phyloP scores from a whole-genome alignment of 2,888 invertebrate genomes.

The Drosophila eohydei region DNA sequence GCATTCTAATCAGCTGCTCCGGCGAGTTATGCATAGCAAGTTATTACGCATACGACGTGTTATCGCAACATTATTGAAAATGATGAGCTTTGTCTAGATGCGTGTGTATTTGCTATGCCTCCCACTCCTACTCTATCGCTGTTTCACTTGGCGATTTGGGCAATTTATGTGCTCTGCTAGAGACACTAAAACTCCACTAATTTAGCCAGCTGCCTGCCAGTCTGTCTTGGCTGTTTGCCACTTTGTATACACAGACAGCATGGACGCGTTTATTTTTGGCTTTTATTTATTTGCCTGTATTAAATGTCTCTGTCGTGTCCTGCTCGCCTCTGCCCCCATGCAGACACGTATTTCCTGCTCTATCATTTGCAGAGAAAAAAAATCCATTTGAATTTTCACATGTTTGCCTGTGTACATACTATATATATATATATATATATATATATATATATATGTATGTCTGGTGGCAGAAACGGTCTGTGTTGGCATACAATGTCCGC shows the following conservation, averaged over 20 bases:
- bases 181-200: conserved; percentile 72
- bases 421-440: not conserved
- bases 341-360: conserved; percentile 24
- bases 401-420: conserved; percentile 13
- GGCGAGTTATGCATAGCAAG: conserved; percentile 44
- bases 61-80: conserved; percentile 71
- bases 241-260: conserved; percentile 46
- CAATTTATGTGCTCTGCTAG: conserved; percentile 63
- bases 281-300: conserved; percentile 75
- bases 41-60: conserved; percentile 67
- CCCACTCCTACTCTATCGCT: not conserved
- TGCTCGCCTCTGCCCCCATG: not conserved
- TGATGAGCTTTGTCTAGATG: conserved; percentile 50
- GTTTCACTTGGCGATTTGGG: conserved; percentile 5
- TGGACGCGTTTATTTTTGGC: conserved; percentile 58
- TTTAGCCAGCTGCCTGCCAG: conserved; percentile 45
- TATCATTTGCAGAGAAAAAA: conserved; percentile 53
- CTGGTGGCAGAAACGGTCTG: conserved; percentile 6
- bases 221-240: conserved; percentile 45
- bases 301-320: conserved; percentile 60
- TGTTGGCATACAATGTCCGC: conserved; percentile 33
- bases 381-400: conserved; percentile 56
- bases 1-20: conserved; percentile 50
- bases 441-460: not conserved
- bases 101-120: conserved; percentile 12